A percentile compares a stretch with the other conserved stretches of the same genome.
phyloP scores from a whole-genome alignment of 2,113 vertebrate genomes.

The Cynoglossus semilaevis region DNA sequence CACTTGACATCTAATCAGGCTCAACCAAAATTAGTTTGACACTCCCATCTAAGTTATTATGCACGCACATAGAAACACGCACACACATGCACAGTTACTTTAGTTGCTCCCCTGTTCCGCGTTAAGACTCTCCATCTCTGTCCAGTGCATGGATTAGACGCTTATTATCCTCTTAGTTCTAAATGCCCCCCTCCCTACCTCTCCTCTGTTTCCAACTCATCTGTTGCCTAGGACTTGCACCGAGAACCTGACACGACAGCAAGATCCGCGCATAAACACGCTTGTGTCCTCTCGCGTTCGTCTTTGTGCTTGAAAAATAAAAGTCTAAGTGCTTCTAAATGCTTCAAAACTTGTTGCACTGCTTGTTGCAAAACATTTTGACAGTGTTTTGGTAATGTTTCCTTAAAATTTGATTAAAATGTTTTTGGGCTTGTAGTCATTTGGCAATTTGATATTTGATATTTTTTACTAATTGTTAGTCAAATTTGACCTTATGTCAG shows the following conservation, averaged over 20 bases:
- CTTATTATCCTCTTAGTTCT: conserved; percentile 81
- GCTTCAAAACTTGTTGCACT: no score
- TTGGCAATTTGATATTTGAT: no score
- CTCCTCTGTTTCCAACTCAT: conserved; percentile 22
- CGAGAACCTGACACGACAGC: conserved; percentile 19
- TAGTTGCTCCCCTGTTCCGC: conserved; percentile 39
- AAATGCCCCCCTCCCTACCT: conserved; percentile 63
- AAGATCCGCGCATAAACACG: conserved; percentile 31
- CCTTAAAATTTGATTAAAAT: no score
- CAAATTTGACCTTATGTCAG: no score
- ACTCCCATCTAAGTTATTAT: no score
- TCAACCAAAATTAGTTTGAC: no score
- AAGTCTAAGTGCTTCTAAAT: no score
- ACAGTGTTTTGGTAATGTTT: no score
- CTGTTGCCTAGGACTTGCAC: conserved; percentile 34
- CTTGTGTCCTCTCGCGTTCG: conserved; percentile 1
- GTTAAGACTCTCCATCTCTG: conserved; percentile 74
- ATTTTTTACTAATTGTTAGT: no score
- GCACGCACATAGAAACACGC: conserved; percentile 6
- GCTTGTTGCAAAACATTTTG: no score
- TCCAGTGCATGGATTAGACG: conserved; percentile 75
- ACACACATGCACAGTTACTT: conserved; percentile 21
- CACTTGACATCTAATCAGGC: no score
- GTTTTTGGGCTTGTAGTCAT: no score
- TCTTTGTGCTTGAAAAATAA: conserved; percentile 5